phyloP scores from a whole-genome alignment of 2,797 vertebrate genomes.

The Acipenser transmontanus region DNA sequence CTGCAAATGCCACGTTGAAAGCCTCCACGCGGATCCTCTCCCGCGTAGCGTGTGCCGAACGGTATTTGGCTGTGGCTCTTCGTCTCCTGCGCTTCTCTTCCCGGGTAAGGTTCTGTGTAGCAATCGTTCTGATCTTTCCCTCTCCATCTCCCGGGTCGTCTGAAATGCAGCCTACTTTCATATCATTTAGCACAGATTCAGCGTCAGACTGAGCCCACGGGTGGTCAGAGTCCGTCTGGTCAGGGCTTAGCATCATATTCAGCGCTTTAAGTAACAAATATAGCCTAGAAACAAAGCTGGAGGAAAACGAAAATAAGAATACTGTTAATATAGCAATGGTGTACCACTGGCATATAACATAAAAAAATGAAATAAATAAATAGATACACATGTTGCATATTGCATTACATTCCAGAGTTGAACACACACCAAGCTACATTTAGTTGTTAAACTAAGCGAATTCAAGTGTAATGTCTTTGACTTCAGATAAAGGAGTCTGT shows the following conservation, averaged over 20 bases:
- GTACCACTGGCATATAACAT: too few species aligned
- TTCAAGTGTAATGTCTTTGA: too few species aligned
- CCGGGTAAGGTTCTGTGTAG: constrained; percentile 72
- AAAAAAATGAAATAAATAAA: too few species aligned
- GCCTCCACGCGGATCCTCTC: constrained; percentile 75
- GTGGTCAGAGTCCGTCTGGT: constrained; percentile 75
- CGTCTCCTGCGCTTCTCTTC: constrained; percentile 72
- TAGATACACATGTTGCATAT: too few species aligned
- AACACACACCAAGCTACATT: too few species aligned
- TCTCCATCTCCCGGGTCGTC: constrained; percentile 72
- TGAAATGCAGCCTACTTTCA: constrained; percentile 48
- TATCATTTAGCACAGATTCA: constrained; percentile 68
- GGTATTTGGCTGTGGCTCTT: constrained; percentile 68
- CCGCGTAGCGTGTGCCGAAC: constrained; percentile 71
- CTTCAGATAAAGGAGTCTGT: too few species aligned
- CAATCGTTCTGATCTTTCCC: constrained; percentile 48
- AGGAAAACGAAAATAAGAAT: too few species aligned
- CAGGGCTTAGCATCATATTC: constrained; percentile 86
- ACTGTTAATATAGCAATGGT: too few species aligned
- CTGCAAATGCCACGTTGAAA: constrained; percentile 74
- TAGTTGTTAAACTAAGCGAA: too few species aligned
- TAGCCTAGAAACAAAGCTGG: too few species aligned
- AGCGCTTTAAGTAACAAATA: not conserved
- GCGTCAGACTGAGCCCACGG: constrained; percentile 68
- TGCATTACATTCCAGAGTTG: too few species aligned